Conservation (phyloP, 2,113 vertebrate genomes). For the Chamaetylas fuelleborni region DNA sequence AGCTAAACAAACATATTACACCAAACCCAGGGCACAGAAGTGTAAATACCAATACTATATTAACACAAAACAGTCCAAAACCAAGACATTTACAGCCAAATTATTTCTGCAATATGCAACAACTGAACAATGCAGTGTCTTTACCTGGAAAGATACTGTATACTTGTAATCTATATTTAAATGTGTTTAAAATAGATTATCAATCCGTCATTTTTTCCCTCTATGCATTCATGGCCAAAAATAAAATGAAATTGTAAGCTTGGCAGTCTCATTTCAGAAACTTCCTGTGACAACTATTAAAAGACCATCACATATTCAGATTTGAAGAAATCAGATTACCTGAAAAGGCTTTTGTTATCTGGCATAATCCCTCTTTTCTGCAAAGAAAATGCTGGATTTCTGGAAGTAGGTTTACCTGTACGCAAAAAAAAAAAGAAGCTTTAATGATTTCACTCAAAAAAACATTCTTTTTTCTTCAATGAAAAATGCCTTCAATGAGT, state of each 20-base stretch:
- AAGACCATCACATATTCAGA: background rate
- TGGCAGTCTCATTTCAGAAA: background rate
- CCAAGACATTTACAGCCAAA: background rate
- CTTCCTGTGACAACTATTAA: background rate
- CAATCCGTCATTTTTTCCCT: background rate
- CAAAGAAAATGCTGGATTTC: constrained; percentile 82
- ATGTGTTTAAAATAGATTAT: background rate
- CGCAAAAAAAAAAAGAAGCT: background rate
- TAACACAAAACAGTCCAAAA: constrained; percentile 4
- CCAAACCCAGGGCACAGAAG: background rate
- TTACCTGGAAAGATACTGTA: background rate
- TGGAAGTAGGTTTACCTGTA: constrained; percentile 87
- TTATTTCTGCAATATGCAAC: background rate
- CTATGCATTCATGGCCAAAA: background rate
- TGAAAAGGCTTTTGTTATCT: constrained; percentile 74
- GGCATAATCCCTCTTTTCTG: constrained; percentile 83
- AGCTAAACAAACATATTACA: constrained; percentile 34
- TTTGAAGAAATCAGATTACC: constrained; percentile 73
- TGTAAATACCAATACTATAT: constrained; percentile 12
- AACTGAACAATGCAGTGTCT: background rate
- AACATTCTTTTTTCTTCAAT: background rate
- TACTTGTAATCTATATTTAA: background rate
- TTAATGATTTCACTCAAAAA: constrained; percentile 8
- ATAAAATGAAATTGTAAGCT: background rate
- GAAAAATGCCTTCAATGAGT: background rate